Evolutionary conservation across 2,797 vertebrate genomes (phyloP).

Genomic region (Acanthis flammea): DNA sequence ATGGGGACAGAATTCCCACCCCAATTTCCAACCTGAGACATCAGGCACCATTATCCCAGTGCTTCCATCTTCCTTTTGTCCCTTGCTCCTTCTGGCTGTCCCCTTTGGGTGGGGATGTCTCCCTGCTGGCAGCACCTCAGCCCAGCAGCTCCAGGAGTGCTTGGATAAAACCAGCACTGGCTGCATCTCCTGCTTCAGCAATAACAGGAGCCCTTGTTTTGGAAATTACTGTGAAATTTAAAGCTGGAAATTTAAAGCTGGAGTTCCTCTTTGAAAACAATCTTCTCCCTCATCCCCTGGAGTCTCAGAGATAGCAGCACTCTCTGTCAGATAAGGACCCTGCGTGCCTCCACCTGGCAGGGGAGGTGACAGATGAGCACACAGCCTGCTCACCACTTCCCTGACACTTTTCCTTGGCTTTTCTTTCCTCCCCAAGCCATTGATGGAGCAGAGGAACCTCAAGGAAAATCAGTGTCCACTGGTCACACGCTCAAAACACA

Average conservation of each 20-base stretch:
- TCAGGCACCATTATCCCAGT: accelerated
- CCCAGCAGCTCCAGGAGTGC: neutral
- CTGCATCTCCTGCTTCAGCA: neutral
- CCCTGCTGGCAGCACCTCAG: neutral
- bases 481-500: accelerated
- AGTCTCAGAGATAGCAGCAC: accelerated
- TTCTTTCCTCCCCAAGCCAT: neutral
- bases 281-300: accelerated
- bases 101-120: neutral
- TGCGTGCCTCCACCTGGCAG: neutral
- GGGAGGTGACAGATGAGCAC: neutral
- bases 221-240: neutral
- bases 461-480: neutral
- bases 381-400: neutral
- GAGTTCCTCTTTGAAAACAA: neutral
- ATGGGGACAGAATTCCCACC: too few relatives aligned
- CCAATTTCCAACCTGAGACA: neutral
- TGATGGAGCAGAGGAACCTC: neutral
- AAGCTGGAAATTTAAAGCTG: neutral
- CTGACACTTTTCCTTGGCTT: accelerated
- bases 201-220: neutral
- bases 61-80: neutral
- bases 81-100: accelerated
- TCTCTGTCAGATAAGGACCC: neutral
- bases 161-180: neutral